A percentile compares a stretch with the other conserved stretches of the same genome.
phyloP scores from a whole-genome alignment of 1,140 invertebrate genomes.

The Diabrotica undecimpunctata region DNA sequence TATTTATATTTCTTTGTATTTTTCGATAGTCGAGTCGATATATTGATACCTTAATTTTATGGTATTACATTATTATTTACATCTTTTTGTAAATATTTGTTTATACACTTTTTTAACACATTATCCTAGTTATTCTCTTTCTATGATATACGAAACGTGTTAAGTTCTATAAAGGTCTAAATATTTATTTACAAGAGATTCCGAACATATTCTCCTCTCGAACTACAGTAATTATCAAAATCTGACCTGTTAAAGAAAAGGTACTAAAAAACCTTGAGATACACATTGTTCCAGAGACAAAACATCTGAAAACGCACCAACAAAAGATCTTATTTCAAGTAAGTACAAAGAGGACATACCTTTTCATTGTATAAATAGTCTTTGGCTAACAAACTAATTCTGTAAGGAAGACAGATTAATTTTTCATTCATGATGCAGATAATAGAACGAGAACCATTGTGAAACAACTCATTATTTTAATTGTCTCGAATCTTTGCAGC shows the following conservation, averaged over 20 bases:
- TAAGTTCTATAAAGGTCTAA: too few relatives aligned
- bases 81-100: too few relatives aligned
- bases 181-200: too few relatives aligned
- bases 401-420: conserved; percentile 15
- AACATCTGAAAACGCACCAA: conserved; percentile 8
- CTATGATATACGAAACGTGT: neutral
- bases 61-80: too few relatives aligned
- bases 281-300: conserved; percentile 10
- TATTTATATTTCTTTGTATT: too few relatives aligned
- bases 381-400: conserved; percentile 16
- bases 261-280: neutral
- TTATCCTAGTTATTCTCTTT: neutral
- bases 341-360: conserved; percentile 14
- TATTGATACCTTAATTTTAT: too few relatives aligned
- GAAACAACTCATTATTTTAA: conserved; percentile 16
- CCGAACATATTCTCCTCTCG: too few relatives aligned
- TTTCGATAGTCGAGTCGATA: too few relatives aligned
- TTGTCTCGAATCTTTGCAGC: conserved; percentile 5
- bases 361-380: conserved; percentile 17
- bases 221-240: too few relatives aligned
- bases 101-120: too few relatives aligned
- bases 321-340: conserved; percentile 17
- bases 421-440: conserved; percentile 18
- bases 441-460: conserved; percentile 16
- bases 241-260: neutral